Percentiles rank a stretch among this genome's conserved stretches.
phyloP scores from a whole-genome alignment of 2,797 vertebrate genomes.

The Squalus acanthias region DNA sequence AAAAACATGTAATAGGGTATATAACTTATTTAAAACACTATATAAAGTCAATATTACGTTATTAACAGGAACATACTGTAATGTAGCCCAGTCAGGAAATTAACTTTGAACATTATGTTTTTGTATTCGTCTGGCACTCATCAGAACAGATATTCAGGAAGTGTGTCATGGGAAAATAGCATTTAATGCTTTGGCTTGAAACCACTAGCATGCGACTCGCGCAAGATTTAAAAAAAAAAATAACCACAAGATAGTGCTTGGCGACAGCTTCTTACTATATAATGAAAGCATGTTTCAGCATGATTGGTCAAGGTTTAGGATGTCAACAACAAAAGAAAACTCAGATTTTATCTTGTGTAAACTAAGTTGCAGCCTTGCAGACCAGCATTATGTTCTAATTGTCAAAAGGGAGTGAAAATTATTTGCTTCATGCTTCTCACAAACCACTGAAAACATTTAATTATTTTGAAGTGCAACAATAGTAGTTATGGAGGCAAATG shows the following conservation, averaged over 20 bases:
- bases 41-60: neutral
- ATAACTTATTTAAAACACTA: neutral
- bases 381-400: too few species aligned
- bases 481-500: neutral
- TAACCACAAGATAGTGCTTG: neutral
- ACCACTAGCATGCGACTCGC: neutral
- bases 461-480: neutral
- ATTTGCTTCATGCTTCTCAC: neutral
- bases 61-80: neutral
- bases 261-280: neutral
- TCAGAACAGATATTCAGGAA: neutral
- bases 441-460: neutral
- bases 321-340: neutral
- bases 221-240: neutral
- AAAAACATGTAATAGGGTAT: neutral
- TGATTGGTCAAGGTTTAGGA: neutral
- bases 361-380: neutral
- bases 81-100: neutral
- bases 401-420: neutral
- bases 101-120: slow-evolving; percentile 9
- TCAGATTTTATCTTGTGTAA: neutral
- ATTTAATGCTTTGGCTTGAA: neutral
- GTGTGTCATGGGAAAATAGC: neutral
- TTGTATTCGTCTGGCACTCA: neutral
- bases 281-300: neutral